phyloP scores from a whole-genome alignment of 2,888 invertebrate species.

The Leptogaster cylindrica region DNA sequence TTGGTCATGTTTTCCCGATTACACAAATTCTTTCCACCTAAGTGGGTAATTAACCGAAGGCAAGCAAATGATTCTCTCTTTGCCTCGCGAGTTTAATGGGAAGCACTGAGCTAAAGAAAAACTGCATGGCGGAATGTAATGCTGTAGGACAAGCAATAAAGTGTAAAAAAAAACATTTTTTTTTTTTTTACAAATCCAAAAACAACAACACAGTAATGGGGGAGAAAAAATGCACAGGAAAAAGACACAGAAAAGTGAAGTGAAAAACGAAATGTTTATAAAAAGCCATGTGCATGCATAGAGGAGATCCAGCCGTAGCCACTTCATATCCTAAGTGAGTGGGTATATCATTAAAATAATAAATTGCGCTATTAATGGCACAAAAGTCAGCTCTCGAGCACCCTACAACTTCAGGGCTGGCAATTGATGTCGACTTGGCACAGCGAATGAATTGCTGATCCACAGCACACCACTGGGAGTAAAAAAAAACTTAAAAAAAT shows the following conservation, averaged over 20 bases:
- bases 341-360: slow-evolving; percentile 45
- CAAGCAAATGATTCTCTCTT: neutral
- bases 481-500: neutral
- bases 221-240: neutral
- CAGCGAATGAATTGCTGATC: neutral
- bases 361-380: slow-evolving; percentile 46
- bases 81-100: neutral
- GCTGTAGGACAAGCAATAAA: neutral
- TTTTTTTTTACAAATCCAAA: too few relatives aligned
- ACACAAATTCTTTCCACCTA: slow-evolving; percentile 22
- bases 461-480: neutral
- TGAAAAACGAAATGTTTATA: slow-evolving; percentile 3
- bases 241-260: neutral
- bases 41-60: slow-evolving; percentile 9
- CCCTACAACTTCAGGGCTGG: slow-evolving; percentile 18
- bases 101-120: neutral
- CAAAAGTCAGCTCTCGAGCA: slow-evolving; percentile 40
- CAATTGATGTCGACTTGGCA: slow-evolving; percentile 32
- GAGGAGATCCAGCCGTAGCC: slow-evolving; percentile 15
- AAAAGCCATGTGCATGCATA: slow-evolving; percentile 19
- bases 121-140: too few relatives aligned
- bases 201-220: neutral
- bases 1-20: slow-evolving; percentile 21
- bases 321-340: slow-evolving; percentile 14
- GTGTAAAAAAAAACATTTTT: neutral